Evolutionary conservation across 2,888 invertebrate genomes (phyloP), one percentile per base, ranked within the genome.

Genomic region (Eilema sororculum): DNA sequence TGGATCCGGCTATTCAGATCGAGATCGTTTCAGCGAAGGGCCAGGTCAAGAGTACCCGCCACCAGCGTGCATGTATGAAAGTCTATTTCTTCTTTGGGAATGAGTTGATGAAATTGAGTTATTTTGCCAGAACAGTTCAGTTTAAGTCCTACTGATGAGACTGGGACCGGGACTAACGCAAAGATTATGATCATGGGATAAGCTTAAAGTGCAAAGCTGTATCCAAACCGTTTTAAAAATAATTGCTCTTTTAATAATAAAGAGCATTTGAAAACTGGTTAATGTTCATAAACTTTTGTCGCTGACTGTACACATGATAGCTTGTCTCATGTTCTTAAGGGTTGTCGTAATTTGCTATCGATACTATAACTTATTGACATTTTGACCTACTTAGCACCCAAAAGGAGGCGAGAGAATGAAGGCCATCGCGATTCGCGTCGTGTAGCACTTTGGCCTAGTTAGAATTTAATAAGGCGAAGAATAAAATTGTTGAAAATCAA

Each of bases 391-490:
- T 52, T 52, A n/a, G 9, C 0, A 9, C 9, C 52, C 2, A 52
- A 52, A 52, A 52, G 46, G 52, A n/a, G 52, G 52, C 52, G 20
- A n/a, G 8, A 52, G 52, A n/a, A n/a, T 2, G 20, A n/a, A 52
- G n/a, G 52, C 52, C n/a, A 52, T 52, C 52, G 8, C 8, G 52
- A 52, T 52, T 52, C 1, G 52, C 52, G 52, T 52, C n/a, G 52
- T 25, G 58, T 58, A 58, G 25, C 58, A 58, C 58, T 58, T 58
- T 41, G 37, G 12, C 24, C 24, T 60, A 60, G n/a, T 33, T n/a
- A n/a, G n/a, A n/a, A n/a, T n/a, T 52, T 52, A 52, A 52, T 52
- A 52, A 52, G n/a, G 52, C 52, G 52, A 52, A n/a, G 52, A n/a
- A 52, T 52, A n/a, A 52, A 52, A 52, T 52, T 9, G 6, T 8